phyloP scores from a whole-genome alignment of 2,113 vertebrate genomes.

The Apistogramma diplotaenia region DNA sequence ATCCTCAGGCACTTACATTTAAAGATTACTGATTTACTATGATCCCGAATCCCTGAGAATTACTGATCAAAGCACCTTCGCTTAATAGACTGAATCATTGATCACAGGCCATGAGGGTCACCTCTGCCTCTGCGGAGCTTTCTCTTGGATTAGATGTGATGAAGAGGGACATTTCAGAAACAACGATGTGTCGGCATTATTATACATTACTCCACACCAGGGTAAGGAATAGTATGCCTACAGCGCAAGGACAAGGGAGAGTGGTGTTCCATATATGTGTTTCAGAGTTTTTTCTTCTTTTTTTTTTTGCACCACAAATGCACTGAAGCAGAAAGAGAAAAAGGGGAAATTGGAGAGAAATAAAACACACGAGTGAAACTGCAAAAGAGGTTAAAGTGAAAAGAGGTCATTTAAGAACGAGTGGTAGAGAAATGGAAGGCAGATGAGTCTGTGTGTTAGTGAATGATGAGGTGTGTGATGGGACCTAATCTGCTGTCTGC shows the following conservation, averaged over 20 bases:
- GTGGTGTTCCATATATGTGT: background rate
- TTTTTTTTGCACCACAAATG: background rate
- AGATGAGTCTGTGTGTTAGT: constrained; percentile 43
- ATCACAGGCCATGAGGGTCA: constrained; percentile 62
- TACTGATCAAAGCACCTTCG: constrained; percentile 58
- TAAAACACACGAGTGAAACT: background rate
- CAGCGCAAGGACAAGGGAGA: constrained; percentile 1
- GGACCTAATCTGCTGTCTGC: constrained; percentile 69
- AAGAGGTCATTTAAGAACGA: background rate
- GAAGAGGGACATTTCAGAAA: constrained; percentile 44
- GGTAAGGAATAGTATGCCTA: background rate
- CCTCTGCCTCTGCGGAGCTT: constrained; percentile 49
- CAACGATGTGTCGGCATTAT: constrained; percentile 13
- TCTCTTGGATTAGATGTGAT: constrained; percentile 51
- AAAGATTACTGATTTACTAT: constrained; percentile 2
- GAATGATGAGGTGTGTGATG: constrained; percentile 68
- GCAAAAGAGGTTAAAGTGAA: background rate
- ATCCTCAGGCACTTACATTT: background rate
- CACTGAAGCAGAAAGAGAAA: background rate
- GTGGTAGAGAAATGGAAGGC: constrained; percentile 13
- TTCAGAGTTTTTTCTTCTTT: background rate
- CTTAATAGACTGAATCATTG: constrained; percentile 69
- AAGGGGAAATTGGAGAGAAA: background rate
- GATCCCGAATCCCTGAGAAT: constrained; percentile 40
- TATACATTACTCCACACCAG: constrained; percentile 11